A percentile compares a stretch with the other conserved stretches of the same genome.
These are phyloP conservation scores for Ctenoplectra terminalis DNA, from an alignment of 1,140 invertebrate species.

Conservation along the genomic window DNA sequence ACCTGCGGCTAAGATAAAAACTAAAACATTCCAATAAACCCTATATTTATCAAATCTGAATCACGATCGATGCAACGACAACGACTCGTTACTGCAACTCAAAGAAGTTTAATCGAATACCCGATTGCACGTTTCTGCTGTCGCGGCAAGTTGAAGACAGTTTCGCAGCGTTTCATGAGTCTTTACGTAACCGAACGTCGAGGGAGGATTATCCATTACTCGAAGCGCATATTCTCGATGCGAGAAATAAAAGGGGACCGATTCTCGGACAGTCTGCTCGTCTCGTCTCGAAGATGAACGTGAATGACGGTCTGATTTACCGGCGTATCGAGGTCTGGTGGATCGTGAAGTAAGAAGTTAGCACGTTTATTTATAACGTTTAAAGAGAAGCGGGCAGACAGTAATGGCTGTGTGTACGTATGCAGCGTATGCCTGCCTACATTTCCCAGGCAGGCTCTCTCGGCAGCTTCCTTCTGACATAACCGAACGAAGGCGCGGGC, in stretches of 20 bases:
- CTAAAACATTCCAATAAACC: too few species aligned
- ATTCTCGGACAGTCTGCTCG: slow-evolving; percentile 15
- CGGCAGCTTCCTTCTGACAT: slow-evolving; percentile 83
- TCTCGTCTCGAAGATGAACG: slow-evolving; percentile 26
- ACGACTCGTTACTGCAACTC: too few species aligned
- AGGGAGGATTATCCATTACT: neutral
- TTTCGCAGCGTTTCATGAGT: too few species aligned
- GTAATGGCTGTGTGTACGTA: slow-evolving; percentile 38
- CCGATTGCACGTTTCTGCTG: neutral
- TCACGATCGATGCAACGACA: too few species aligned
- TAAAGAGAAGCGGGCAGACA: slow-evolving; percentile 60
- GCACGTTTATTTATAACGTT: slow-evolving; percentile 75
- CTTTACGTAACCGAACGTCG: slow-evolving; percentile 4
- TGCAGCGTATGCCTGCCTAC: slow-evolving; percentile 62
- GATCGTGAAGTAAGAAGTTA: slow-evolving; percentile 53
- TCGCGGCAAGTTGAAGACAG: neutral
- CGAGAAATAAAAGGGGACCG: too few species aligned
- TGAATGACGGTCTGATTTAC: slow-evolving; percentile 37
- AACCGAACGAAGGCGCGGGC: slow-evolving; percentile 82
- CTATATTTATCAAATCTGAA: too few species aligned
- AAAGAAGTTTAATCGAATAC: too few species aligned
- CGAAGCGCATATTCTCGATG: neutral
- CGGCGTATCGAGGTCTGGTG: slow-evolving; percentile 2
- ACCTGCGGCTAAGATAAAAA: too few species aligned
- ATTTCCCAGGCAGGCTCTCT: slow-evolving; percentile 79